Evolutionary conservation across 1,140 invertebrate species (phyloP).

Genomic region (Hypsibius dujardini): DNA sequence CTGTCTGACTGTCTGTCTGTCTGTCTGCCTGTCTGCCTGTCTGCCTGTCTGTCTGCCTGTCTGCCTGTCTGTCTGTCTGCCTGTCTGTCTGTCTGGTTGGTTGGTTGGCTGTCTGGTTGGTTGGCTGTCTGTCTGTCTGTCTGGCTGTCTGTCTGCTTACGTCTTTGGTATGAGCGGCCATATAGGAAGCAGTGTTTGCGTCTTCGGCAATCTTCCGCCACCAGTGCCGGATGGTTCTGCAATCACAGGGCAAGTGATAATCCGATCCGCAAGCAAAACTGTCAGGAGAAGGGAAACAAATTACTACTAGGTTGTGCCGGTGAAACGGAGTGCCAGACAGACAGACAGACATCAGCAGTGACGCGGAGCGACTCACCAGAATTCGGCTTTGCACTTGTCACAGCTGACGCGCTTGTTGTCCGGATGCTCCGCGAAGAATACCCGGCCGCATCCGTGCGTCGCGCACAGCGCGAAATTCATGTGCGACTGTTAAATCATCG

Average conservation of each 20-base stretch:
- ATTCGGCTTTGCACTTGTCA: conserved; percentile 53
- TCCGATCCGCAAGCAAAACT: conserved; percentile 78
- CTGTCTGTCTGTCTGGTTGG: too few species aligned
- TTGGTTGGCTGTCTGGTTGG: too few species aligned
- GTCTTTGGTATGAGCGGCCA: conserved; percentile 90
- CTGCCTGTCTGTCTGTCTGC: too few species aligned
- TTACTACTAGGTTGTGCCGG: too few species aligned
- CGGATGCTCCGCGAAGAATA: conserved; percentile 53
- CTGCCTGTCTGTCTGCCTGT: too few species aligned
- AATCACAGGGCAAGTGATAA: conserved; percentile 95
- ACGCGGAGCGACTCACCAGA: conserved; percentile 45
- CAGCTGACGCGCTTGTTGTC: conserved; percentile 63
- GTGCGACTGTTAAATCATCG: conserved; percentile 30
- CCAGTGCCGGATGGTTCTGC: conserved; percentile 88
- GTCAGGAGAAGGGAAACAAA: conserved; percentile 26
- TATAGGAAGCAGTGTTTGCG: conserved; percentile 97
- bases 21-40: too few species aligned
- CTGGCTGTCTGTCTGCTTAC: too few species aligned
- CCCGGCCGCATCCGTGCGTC: conserved; percentile 78
- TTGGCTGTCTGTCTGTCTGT: too few species aligned
- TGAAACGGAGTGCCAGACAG: too few species aligned
- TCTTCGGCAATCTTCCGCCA: conserved; percentile 97
- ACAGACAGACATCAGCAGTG: conserved; percentile 31
- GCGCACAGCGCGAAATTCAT: conserved; percentile 60
- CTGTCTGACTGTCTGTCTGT: too few species aligned